Evolutionary conservation across 2,888 invertebrate genomes (phyloP).

Genomic region (Cheilosia scutellata): DNA sequence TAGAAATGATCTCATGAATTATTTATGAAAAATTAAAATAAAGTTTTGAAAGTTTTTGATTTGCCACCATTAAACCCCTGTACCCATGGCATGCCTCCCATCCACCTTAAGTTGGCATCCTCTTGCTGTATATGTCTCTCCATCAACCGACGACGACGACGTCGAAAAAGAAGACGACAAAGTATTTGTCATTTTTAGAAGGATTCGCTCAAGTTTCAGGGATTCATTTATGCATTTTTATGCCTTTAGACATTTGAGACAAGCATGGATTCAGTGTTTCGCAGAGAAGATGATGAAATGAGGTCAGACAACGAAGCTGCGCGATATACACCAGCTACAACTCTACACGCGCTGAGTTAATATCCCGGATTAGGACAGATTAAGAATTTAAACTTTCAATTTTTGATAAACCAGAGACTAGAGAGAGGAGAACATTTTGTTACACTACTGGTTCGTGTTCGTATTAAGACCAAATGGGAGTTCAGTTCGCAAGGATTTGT

Average conservation of each 20-base stretch:
- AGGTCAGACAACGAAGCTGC: constrained; percentile 27
- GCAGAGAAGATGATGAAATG: constrained; percentile 20
- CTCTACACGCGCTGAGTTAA: constrained; percentile 3
- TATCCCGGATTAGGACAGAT: constrained; percentile 40
- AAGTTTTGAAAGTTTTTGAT: constrained; percentile 72
- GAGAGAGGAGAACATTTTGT: constrained; percentile 5
- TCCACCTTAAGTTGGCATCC: constrained; percentile 22
- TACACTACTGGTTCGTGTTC: constrained; percentile 3
- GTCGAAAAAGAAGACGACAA: constrained; percentile 6
- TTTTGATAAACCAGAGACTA: constrained; percentile 24
- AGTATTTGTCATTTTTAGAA: constrained; percentile 54
- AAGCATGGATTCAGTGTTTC: constrained; percentile 6
- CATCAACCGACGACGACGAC: neutral
- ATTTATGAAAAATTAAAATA: constrained; percentile 73
- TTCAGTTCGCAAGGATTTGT: neutral
- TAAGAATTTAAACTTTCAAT: constrained; percentile 43
- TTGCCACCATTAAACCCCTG: constrained; percentile 63
- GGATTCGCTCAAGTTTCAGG: constrained; percentile 45
- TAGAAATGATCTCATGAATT: constrained; percentile 67
- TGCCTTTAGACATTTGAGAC: constrained; percentile 31
- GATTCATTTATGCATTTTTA: constrained; percentile 61
- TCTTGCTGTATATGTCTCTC: neutral
- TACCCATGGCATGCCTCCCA: constrained; percentile 9
- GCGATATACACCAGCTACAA: constrained; percentile 8
- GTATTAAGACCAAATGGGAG: neutral